Percentiles rank a stretch among this genome's conserved stretches.
These are phyloP conservation scores for Aphidius gifuensis DNA, from an alignment of 1,140 invertebrate species.

Conservation along the genomic window DNA sequence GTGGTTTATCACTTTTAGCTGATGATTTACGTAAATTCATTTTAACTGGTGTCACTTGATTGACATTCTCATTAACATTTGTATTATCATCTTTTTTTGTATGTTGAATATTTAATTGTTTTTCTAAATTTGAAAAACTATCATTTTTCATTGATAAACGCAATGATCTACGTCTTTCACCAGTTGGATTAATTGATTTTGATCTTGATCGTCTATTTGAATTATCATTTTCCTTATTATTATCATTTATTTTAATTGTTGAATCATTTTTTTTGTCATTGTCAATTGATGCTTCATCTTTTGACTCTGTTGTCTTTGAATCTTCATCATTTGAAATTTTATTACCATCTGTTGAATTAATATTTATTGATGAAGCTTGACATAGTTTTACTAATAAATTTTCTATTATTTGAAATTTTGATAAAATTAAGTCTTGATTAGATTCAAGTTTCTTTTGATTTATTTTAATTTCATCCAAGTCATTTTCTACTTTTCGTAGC, in stretches of 20 bases:
- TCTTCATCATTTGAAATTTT: no score
- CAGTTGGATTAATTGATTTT: neutral
- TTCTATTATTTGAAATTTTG: no score
- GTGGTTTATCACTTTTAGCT: conserved; percentile 9
- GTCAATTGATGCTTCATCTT: neutral
- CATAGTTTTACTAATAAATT: no score
- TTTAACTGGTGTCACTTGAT: neutral
- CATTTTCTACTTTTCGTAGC: no score
- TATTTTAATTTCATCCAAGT: no score
- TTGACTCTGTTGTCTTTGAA: neutral
- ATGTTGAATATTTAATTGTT: conserved; percentile 11
- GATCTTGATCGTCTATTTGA: neutral
- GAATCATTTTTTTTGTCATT: neutral
- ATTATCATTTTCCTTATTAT: conserved; percentile 6
- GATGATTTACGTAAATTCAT: neutral
- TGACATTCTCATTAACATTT: neutral
- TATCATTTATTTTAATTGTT: no score
- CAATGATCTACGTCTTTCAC: neutral
- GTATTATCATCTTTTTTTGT: neutral
- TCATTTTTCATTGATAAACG: conserved; percentile 5
- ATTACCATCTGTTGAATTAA: no score
- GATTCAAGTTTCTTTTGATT: no score
- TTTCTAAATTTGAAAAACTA: conserved; percentile 10
- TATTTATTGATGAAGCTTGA: no score
- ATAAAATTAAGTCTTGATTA: no score